phyloP scores from a whole-genome alignment of 2,113 vertebrate genomes.

The Chaetorhynchus papuensis region DNA sequence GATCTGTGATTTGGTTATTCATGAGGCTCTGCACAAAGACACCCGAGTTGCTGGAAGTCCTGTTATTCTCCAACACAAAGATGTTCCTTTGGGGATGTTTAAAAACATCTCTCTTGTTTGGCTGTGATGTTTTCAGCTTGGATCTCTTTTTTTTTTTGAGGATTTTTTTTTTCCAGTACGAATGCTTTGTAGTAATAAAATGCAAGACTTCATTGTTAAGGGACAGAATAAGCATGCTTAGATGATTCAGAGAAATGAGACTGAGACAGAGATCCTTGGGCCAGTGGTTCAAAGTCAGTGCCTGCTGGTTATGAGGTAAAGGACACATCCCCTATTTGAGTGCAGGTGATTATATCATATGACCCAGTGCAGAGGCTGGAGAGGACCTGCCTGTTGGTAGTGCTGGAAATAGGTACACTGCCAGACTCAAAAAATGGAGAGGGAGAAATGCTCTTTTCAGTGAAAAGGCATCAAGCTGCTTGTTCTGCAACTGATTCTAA shows the following conservation, averaged over 20 bases:
- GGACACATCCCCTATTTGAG: background rate
- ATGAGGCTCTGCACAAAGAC: background rate
- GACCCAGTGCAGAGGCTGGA: background rate
- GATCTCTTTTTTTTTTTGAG: background rate
- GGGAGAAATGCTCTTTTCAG: background rate
- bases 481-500: background rate
- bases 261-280: background rate
- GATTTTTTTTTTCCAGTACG: background rate
- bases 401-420: background rate
- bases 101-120: background rate
- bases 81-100: background rate
- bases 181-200: background rate
- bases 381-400: background rate
- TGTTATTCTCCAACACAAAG: conserved; percentile 12
- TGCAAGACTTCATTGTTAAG: background rate
- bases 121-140: background rate
- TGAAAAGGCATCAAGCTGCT: background rate
- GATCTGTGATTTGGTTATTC: conserved; percentile 42
- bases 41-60: background rate
- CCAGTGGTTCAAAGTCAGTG: background rate
- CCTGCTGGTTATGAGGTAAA: background rate
- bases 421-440: background rate
- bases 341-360: background rate
- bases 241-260: background rate
- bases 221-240: background rate